A percentile compares a stretch with the other conserved stretches of the same genome.
phyloP scores from a whole-genome alignment of 2,113 vertebrate genomes.

The Oreochromis niloticus region DNA sequence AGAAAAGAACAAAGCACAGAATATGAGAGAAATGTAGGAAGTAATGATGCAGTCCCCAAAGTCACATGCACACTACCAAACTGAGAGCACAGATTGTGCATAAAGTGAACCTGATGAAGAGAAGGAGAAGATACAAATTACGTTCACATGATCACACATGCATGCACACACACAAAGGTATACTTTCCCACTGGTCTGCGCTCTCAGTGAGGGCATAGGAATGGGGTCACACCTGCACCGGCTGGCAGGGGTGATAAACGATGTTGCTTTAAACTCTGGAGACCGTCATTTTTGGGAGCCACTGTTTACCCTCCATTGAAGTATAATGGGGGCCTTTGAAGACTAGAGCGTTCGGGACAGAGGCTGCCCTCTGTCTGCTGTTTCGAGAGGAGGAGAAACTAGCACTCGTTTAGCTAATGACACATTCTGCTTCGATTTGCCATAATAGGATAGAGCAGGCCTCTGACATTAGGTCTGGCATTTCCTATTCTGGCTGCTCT shows the following conservation, averaged over 20 bases:
- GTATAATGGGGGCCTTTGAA: constrained; percentile 77
- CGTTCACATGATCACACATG: neutral
- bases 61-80: neutral
- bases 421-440: constrained; percentile 76
- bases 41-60: neutral
- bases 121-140: neutral
- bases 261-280: constrained; percentile 80
- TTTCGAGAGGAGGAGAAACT: constrained; percentile 71
- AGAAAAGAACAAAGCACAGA: neutral
- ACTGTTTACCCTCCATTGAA: constrained; percentile 70
- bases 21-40: neutral
- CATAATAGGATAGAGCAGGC: constrained; percentile 75
- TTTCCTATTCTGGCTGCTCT: constrained; percentile 51
- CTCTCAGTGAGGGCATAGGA: constrained; percentile 55
- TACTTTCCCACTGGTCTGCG: neutral
- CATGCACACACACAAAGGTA: neutral
- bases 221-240: constrained; percentile 79
- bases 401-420: constrained; percentile 78
- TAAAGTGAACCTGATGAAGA: neutral
- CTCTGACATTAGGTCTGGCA: constrained; percentile 62
- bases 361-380: constrained; percentile 70
- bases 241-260: constrained; percentile 75
- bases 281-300: constrained; percentile 71
- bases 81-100: neutral
- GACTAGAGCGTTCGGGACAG: constrained; percentile 53